Base-by-base conservation (phyloP, 2,888 invertebrate genomes). In the Mamestra brassicae region DNA sequence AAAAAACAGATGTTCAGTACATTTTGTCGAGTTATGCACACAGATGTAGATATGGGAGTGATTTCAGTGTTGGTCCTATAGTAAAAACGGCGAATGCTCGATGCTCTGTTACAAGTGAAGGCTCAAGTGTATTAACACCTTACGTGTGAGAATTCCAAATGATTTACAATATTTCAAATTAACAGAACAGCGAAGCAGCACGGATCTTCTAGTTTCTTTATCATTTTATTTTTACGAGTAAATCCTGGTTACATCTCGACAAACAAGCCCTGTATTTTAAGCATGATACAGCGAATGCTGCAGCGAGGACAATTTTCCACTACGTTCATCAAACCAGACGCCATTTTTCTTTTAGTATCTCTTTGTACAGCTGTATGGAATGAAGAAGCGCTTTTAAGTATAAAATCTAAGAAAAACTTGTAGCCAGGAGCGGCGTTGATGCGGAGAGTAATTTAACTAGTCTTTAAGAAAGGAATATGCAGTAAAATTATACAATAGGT, bases 261-360 rank as follows among this genome's bases (percentile, higher is more conserved):
- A 80, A 78, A 71, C 65, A 68, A 79, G 71, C 15, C 4, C 61
- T 42, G 68, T 75, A 76, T 85, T 73, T 79, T 74, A 81, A 86
- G 68, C 55, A 57, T 74, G 75, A 83, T 81, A 75, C 72, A 81
- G 76, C 60, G 66, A 83, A 80, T 73, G 74, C 58, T 82, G 83
- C 82, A 82, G 69, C 71, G 74, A 52, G 78, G 81, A 85, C 90
- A 88, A 89, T 89, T 89, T 89, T 88, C 87, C 89, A 81, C 89
- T 88, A 89, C 86, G 84, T 89, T 87, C 75, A 75, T 88, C 83
- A 82, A 71, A 45, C 74, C 54, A 78, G 61, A 82, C 80, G 52
- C 80, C 77, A 88, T 88, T 85, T 76, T 80, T 84, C 77, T 74
- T 82, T 69, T 73, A 75, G 76, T 81, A 81, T 75, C 79, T 73